Percentiles rank a stretch among this genome's conserved stretches.
phyloP scores from a whole-genome alignment of 2,113 vertebrate genomes.

The Ophthalmolycus amberensis region DNA sequence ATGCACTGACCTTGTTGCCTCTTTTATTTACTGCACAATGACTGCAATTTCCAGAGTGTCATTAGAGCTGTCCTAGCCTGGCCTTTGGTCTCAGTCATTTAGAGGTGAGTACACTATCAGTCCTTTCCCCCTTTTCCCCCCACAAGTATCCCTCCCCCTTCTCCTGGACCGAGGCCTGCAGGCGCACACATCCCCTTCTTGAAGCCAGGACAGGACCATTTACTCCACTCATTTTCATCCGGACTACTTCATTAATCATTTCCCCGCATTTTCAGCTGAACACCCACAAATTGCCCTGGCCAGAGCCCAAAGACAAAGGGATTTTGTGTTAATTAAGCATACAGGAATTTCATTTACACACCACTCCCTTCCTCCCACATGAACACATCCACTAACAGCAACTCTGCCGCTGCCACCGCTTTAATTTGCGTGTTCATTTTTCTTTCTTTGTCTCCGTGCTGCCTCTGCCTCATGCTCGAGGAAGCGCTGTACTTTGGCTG shows the following conservation, averaged over 20 bases:
- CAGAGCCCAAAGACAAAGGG: slow-evolving; percentile 77
- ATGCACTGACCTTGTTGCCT: slow-evolving; percentile 63
- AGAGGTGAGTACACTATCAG: slow-evolving; percentile 59
- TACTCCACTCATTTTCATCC: slow-evolving; percentile 56
- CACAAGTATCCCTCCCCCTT: slow-evolving; percentile 8
- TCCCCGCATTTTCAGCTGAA: slow-evolving; percentile 68
- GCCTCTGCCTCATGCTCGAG: slow-evolving; percentile 1
- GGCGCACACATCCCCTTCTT: slow-evolving; percentile 3
- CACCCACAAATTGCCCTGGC: slow-evolving; percentile 75
- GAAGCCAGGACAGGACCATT: slow-evolving; percentile 33
- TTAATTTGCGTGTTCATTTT: slow-evolving; percentile 53
- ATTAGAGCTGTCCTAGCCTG: slow-evolving; percentile 66
- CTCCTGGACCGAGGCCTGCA: background rate
- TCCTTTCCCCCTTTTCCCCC: slow-evolving; percentile 20
- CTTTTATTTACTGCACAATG: slow-evolving; percentile 75
- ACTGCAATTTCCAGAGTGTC: slow-evolving; percentile 64
- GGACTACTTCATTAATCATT: slow-evolving; percentile 75
- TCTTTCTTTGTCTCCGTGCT: slow-evolving; percentile 12
- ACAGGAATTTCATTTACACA: slow-evolving; percentile 76
- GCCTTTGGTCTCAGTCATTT: slow-evolving; percentile 69
- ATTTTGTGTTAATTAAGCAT: slow-evolving; percentile 79
- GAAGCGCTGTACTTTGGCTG: slow-evolving; percentile 27
- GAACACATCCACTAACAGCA: slow-evolving; percentile 29
- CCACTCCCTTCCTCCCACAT: slow-evolving; percentile 31
- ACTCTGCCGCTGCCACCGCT: slow-evolving; percentile 40